These are phyloP conservation scores for Melanocharis versteri DNA, from an alignment of 2,113 vertebrate genomes.

Conservation along the genomic window DNA sequence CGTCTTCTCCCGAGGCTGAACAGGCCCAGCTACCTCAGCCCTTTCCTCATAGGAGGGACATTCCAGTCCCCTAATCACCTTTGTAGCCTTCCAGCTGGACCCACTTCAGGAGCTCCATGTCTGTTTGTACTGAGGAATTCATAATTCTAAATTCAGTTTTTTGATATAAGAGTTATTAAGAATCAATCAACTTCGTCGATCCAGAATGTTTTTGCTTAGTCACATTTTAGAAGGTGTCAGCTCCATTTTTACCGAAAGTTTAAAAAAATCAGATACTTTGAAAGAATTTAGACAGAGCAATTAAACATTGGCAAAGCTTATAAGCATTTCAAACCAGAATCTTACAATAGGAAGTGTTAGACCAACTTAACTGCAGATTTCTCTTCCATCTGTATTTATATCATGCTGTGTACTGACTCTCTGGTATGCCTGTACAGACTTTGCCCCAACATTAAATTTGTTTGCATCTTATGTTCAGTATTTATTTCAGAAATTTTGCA, in stretches of 20 bases:
- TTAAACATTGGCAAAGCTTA: neutral
- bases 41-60: neutral
- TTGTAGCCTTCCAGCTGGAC: neutral
- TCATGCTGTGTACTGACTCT: neutral
- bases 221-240: neutral
- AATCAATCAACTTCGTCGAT: neutral
- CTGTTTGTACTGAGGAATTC: neutral
- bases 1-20: neutral
- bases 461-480: neutral
- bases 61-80: neutral
- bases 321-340: neutral
- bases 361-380: conserved; percentile 10
- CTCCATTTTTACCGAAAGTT: neutral
- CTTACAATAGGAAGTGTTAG: neutral
- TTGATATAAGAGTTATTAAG: neutral
- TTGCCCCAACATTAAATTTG: neutral
- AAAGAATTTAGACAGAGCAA: neutral
- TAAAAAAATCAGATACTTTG: neutral
- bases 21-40: neutral
- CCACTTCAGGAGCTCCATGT: neutral
- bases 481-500: neutral
- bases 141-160: neutral
- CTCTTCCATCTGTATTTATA: conserved; percentile 34
- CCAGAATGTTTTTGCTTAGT: neutral
- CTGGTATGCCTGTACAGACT: neutral